Evolutionary conservation across 2,888 invertebrate genomes (phyloP).

Genomic region (Erynnis tages): DNA sequence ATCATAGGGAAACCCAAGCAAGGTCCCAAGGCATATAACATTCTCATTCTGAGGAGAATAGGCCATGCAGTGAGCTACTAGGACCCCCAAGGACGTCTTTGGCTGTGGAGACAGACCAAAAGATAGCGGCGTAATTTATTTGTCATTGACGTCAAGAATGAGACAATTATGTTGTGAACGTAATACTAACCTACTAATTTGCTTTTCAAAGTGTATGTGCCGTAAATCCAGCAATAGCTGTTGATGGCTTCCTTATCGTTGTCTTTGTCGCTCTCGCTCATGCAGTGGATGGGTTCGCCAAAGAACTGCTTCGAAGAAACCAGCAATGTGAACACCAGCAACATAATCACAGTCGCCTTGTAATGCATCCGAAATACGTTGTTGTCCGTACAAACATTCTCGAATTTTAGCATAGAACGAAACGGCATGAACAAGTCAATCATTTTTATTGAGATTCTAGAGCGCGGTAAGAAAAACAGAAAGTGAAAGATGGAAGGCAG

Average conservation of each 20-base stretch:
- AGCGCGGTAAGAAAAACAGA: not conserved
- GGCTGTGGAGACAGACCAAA: too few relatives aligned
- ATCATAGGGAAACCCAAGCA: too few relatives aligned
- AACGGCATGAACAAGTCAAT: conserved; percentile 86
- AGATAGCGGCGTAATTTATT: too few relatives aligned
- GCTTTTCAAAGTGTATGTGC: conserved; percentile 84
- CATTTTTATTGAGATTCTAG: too few relatives aligned
- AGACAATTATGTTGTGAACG: too few relatives aligned
- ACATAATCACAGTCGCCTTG: conserved; percentile 85
- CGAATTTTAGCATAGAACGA: conserved; percentile 84
- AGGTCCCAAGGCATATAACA: too few relatives aligned
- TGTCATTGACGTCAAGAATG: too few relatives aligned
- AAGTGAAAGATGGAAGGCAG: not conserved
- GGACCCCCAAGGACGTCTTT: too few relatives aligned
- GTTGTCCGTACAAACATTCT: conserved; percentile 87
- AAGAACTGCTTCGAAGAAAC: conserved; percentile 92
- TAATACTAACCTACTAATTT: conserved; percentile 59
- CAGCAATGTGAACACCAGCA: conserved; percentile 87
- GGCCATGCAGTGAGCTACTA: too few relatives aligned
- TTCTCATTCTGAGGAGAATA: too few relatives aligned
- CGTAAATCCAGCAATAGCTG: conserved; percentile 90
- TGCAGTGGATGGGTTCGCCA: conserved; percentile 91
- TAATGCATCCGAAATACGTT: conserved; percentile 89
- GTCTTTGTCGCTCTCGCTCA: conserved; percentile 70
- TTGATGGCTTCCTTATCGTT: conserved; percentile 84